Base-by-base conservation (phyloP, 2,113 vertebrate species). In the Mixornis gularis region DNA sequence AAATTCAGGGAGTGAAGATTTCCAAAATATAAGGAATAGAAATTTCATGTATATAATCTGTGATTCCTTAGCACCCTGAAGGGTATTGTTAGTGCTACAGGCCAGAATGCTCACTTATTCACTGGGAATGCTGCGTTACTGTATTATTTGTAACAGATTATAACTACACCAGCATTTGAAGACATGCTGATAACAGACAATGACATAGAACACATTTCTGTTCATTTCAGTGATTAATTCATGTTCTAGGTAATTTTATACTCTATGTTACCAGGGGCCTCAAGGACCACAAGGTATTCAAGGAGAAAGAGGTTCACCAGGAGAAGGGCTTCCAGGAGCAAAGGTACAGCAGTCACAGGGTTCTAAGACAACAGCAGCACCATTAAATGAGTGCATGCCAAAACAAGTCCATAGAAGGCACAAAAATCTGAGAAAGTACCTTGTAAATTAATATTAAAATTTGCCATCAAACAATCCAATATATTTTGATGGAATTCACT, bases 281-380 rank as follows among this genome's bases (percentile, higher is more conserved):
- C 98, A 98, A 97, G 99, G 99, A 96, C 97, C 98, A 90, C 98
- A 98, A 83, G 98, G 98, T 85, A 91, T 98, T 96, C 98, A 97
- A 96, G 99, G 99, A 65, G 98, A 97, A 95, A 98, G 98, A 95
- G 98, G 99, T 90, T 96, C 95, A 17, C 96, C 94, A 46, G 98
- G 98, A 72, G 98, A 99, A 96, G 99, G 98, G 17, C 96, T 98
- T 90, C 98, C 98, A 85, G 98, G 98, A 95, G 80, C 97, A 90
- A 99, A 99, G 98, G 99, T 99, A 98, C 87, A 62, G 38, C 52
- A 89, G 20, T 25, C 2, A 0, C 84, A 60, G 34, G 2, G 10
- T 72, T 87, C 60, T 49, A 89, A 79, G 71, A 77, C 32, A 63
- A 32, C 12, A 93, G 30, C 49, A 69, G n/a, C 68, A 77, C 65